Evolutionary conservation across 2,888 invertebrate genomes (phyloP).

Genomic region (Athripsodes cinereus): DNA sequence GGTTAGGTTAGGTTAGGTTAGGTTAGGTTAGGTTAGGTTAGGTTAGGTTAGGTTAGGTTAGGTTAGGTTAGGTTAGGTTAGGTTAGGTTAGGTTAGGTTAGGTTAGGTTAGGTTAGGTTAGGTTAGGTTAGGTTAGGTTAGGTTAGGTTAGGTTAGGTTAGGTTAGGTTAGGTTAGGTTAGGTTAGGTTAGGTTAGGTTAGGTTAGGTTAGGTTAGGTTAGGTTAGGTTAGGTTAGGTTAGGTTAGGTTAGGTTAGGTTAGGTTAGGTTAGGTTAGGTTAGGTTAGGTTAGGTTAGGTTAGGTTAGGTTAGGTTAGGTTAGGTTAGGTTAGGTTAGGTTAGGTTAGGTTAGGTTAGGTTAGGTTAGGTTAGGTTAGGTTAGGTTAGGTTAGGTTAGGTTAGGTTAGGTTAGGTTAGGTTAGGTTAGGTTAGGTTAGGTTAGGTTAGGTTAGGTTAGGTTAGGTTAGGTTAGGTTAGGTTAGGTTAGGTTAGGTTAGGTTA

Average conservation of each 20-base stretch:
- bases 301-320: constrained; percentile 11
- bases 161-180: constrained; percentile 9
- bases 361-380: constrained; percentile 21
- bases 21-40: neutral
- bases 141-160: constrained; percentile 11
- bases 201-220: constrained; percentile 11
- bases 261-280: constrained; percentile 11
- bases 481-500: constrained; percentile 9
- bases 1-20: constrained; percentile 8
- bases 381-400: constrained; percentile 23
- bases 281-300: constrained; percentile 11
- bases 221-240: constrained; percentile 11
- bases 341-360: constrained; percentile 22
- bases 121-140: constrained; percentile 9
- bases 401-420: constrained; percentile 22
- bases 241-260: constrained; percentile 10
- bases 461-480: constrained; percentile 11
- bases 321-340: constrained; percentile 28
- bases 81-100: constrained; percentile 11
- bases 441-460: constrained; percentile 18
- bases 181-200: constrained; percentile 11
- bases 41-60: constrained; percentile 3
- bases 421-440: constrained; percentile 22
- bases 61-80: constrained; percentile 1
- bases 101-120: constrained; percentile 11